Evolutionary conservation across 2,797 vertebrate genomes (phyloP), one percentile per base, ranked within the genome.

Genomic region (Rhynchotus rufescens): DNA sequence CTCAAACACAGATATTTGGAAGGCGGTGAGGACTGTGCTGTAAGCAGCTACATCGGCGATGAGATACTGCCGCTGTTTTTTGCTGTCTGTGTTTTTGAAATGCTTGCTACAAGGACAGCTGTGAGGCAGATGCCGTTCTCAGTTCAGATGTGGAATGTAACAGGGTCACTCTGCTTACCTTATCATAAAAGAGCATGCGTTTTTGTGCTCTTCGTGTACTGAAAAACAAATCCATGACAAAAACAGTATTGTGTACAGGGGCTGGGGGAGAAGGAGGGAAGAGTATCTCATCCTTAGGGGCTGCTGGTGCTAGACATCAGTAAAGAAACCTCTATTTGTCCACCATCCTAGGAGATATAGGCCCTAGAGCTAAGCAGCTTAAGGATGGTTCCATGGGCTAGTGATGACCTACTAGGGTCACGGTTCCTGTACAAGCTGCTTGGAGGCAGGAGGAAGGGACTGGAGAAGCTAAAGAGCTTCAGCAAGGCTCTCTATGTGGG

Each of bases 151-250:
- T 94, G 93, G 94, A 96, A 95, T 94, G 94, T 92, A 94, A 92
- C 94, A 95, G 93, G 94, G 95, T 96, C 94, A 94, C 90, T 90
- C 90, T 96, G 90, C 94, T 96, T 96, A 95, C 95, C 95, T 96
- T 96, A 95, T 95, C 96, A 93, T 94, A 93, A 86, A 94, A 95
- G 75, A 96, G 80, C 88, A 92, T 4, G 38, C 42, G 5, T 95
- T 96, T 87, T 89, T 95, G 80, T 93, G 90, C 90, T 96, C 82
- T 94, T 93, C 88, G 68, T 94, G 95, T 90, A 65, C 95, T 95
- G 86, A 65, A 94, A 95, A 96, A 96, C 93, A 96, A 95, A 93
- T 68, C 80, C 80, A 88, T 80, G 89, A 96, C 92, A 96, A 95
- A 95, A 81, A 92, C 82, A 61, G 74, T 84, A 93, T 94, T 95